Conservation (phyloP, 2,797 vertebrate species). For the Spinus olivaceus region DNA sequence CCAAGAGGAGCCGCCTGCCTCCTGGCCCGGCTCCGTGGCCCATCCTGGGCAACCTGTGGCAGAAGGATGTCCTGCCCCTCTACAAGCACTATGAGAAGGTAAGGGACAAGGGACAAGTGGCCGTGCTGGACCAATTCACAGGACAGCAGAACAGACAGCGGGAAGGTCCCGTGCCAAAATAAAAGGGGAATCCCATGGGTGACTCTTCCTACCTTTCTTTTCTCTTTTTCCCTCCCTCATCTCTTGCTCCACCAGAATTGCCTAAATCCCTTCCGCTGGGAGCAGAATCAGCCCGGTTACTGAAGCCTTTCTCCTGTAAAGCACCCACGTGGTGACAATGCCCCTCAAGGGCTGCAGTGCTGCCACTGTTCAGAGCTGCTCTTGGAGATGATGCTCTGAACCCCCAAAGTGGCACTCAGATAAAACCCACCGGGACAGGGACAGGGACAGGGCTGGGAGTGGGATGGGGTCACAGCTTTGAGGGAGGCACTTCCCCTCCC, state of each 20-base stretch:
- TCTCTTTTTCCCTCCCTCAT: neutral
- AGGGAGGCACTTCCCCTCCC: neutral
- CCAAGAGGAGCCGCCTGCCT: neutral
- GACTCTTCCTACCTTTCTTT: neutral
- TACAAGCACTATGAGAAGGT: neutral
- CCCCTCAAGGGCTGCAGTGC: neutral
- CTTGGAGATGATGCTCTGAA: neutral
- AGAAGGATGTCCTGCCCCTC: conserved; percentile 7
- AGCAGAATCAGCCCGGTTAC: no score
- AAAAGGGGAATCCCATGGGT: neutral
- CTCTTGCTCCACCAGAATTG: neutral
- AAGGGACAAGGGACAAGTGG: neutral
- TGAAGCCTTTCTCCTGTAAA: neutral
- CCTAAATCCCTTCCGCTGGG: neutral
- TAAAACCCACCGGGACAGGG: neutral
- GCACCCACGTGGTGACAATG: neutral
- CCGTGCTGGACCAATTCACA: accelerated
- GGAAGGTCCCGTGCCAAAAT: neutral
- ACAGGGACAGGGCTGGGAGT: neutral
- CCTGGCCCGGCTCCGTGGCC: neutral
- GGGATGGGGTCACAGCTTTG: accelerated
- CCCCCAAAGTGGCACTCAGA: neutral
- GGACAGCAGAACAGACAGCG: accelerated
- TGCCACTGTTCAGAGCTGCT: neutral
- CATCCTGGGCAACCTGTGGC: conserved; percentile 28